Base-by-base conservation (phyloP, 2,888 invertebrate genomes). In the Loripinus fragilis region DNA sequence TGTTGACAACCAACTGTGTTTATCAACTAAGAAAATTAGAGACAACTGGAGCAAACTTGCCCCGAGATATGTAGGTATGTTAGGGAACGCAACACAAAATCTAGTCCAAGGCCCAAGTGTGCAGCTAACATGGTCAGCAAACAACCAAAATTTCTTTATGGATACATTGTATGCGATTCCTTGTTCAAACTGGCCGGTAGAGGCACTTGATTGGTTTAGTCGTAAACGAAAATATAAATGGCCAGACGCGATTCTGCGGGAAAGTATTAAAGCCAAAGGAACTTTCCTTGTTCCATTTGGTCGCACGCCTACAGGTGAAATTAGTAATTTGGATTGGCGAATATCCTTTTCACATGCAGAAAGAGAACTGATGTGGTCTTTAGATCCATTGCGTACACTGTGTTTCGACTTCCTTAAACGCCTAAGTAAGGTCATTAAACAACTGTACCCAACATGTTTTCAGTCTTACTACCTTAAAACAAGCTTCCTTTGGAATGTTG, bases 271-370 rank as follows among this genome's bases (percentile, higher is more conserved):
- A 20, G 8, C 50, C n/a, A 50, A n/a, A 50, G 50, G 50, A 12
- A 50, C 50, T 50, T 50, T 50, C 23, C 50, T 50, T 8, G 50
- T 50, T 12, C 50, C 50, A 8, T 50, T 50, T 50, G 50, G 50
- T n/a, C 50, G 50, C 5, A 7, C 23, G 50, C n/a, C 12, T 5
- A 20, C 12, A 7, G 50, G 50, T n/a, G 50, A 50, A 12, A 50
- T 50, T 20, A 50, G 50, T 50, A 7, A n/a, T 12, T 7, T 7
- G 23, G 50, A 50, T n/a, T 50, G 50, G 50, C 50, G 50, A 20
- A 50, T 50, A 12, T 50, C 50, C 7, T 50, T 50, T 50, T 50
- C 50, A 7, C 50, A 50, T 20, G 50, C 50, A 12, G 50, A 50
- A 50, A 50, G 50, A 20, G 50, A 50, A 50, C 50, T 50, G 5